A percentile compares a stretch with the other conserved stretches of the same genome.
phyloP scores from a whole-genome alignment of 2,888 invertebrate species.

The Drosophila imparisetae region DNA sequence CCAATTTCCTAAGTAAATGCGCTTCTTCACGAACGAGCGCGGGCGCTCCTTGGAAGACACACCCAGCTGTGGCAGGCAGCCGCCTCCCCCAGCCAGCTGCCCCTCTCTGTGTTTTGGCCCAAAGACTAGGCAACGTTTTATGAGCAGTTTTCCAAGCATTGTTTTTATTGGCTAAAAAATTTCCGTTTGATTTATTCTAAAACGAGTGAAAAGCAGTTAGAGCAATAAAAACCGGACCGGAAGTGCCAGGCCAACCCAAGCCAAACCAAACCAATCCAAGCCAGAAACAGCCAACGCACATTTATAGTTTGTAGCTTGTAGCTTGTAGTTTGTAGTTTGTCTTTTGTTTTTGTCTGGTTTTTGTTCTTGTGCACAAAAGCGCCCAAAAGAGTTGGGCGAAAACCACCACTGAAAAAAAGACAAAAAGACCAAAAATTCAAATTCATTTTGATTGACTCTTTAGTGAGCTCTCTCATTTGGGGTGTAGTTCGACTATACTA shows the following conservation, averaged over 20 bases:
- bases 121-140: conserved; percentile 36
- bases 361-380: conserved; percentile 40
- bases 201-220: conserved; percentile 40
- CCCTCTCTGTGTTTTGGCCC: not conserved
- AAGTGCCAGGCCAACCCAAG: conserved; percentile 63
- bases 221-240: conserved; percentile 57
- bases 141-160: conserved; percentile 36
- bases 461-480: conserved; percentile 24
- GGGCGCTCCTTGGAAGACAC: conserved; percentile 66
- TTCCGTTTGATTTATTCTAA: conserved; percentile 82
- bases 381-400: conserved; percentile 40
- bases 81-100: conserved; percentile 5
- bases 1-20: conserved; percentile 65
- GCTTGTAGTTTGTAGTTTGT: not conserved
- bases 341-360: conserved; percentile 32
- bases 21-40: conserved; percentile 67
- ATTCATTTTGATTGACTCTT: conserved; percentile 64
- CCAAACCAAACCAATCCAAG: conserved; percentile 30
- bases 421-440: conserved; percentile 5
- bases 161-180: conserved; percentile 46
- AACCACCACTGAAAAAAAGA: conserved; percentile 12
- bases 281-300: conserved; percentile 49
- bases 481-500: conserved; percentile 16
- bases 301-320: conserved; percentile 4
- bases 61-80: conserved; percentile 34